phyloP scores from a whole-genome alignment of 2,113 vertebrate genomes.

The Brachirus orientalis region DNA sequence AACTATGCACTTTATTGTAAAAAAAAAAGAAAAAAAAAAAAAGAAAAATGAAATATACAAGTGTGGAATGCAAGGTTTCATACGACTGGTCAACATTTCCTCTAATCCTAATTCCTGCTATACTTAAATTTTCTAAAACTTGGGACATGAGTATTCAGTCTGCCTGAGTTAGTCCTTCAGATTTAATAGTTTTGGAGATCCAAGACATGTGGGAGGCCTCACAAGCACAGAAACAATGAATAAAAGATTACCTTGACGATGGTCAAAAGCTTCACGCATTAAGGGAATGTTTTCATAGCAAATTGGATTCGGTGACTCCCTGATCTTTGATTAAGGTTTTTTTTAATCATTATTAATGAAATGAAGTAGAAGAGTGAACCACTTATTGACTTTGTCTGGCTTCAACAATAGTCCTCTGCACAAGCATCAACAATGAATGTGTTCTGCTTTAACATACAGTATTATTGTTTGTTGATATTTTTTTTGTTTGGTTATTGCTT shows the following conservation, averaged over 20 bases:
- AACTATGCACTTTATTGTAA: no score
- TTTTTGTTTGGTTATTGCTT: no score
- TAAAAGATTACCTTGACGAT: slow-evolving; percentile 62
- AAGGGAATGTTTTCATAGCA: slow-evolving; percentile 45
- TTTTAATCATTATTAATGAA: slow-evolving; percentile 21
- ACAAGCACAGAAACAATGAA: slow-evolving; percentile 54
- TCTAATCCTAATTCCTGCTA: neutral
- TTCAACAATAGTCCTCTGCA: neutral
- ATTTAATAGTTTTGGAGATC: slow-evolving; percentile 28
- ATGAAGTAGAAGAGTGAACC: neutral
- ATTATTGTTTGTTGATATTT: no score
- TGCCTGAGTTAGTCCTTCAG: slow-evolving; percentile 19
- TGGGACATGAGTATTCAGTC: slow-evolving; percentile 18
- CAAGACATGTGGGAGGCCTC: slow-evolving; percentile 18
- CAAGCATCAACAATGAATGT: neutral
- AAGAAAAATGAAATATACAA: no score
- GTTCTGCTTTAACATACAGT: neutral
- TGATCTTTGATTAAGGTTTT: slow-evolving; percentile 27
- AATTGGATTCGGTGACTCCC: slow-evolving; percentile 17
- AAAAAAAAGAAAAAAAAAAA: no score
- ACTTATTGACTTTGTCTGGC: neutral
- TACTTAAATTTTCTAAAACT: slow-evolving; percentile 4
- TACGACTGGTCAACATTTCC: neutral
- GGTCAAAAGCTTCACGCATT: slow-evolving; percentile 39
- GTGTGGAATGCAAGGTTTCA: no score